phyloP scores from a whole-genome alignment of 2,888 invertebrate genomes.

The Drosophila ezoana region DNA sequence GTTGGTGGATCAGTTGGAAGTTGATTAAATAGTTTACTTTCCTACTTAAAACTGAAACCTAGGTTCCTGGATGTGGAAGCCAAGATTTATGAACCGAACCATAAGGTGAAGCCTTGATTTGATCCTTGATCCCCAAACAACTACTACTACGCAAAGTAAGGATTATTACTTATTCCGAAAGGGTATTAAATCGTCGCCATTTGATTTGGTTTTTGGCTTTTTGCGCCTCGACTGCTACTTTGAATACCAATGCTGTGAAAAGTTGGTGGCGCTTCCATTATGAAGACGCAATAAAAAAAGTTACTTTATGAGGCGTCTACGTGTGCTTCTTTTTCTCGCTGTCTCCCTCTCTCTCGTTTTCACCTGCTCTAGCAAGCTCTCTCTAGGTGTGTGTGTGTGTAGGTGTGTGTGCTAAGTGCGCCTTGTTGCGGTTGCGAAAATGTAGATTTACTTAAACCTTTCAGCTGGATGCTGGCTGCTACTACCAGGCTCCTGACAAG shows the following conservation, averaged over 20 bases:
- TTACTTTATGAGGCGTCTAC: constrained; percentile 73
- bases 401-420: constrained; percentile 62
- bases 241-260: constrained; percentile 77
- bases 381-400: constrained; percentile 10
- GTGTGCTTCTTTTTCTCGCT: constrained; percentile 37
- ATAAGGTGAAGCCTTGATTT: too few species aligned
- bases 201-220: neutral
- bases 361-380: neutral
- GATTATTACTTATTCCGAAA: neutral
- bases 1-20: too few species aligned
- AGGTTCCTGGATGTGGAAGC: too few species aligned
- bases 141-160: too few species aligned
- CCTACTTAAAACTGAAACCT: too few species aligned
- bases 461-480: constrained; percentile 34
- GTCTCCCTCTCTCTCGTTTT: neutral
- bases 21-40: too few species aligned
- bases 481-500: constrained; percentile 9
- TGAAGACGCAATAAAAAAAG: constrained; percentile 77
- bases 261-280: constrained; percentile 62
- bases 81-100: too few species aligned
- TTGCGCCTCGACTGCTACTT: constrained; percentile 64
- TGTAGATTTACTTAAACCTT: constrained; percentile 69
- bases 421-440: constrained; percentile 70
- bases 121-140: too few species aligned
- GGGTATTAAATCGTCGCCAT: constrained; percentile 13